Conservation (phyloP, 2,113 vertebrate species). For the Tachycineta bicolor region DNA sequence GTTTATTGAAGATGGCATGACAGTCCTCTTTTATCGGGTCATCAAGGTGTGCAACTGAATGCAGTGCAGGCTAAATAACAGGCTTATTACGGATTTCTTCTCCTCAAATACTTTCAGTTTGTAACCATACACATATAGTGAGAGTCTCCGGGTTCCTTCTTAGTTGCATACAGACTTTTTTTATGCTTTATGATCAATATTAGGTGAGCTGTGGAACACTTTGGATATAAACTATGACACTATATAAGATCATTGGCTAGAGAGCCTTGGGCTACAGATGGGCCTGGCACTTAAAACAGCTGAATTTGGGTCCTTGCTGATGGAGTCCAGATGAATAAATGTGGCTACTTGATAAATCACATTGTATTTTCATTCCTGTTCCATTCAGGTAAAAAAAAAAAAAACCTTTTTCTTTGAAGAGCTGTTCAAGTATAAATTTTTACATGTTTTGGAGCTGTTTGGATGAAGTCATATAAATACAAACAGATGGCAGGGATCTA, state of each 20-base stretch:
- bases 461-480: conserved; percentile 13
- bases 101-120: neutral
- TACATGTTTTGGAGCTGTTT: neutral
- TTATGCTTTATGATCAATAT: neutral
- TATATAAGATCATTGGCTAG: neutral
- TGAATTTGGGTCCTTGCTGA: neutral
- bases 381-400: neutral
- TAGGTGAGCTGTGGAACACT: neutral
- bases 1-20: neutral
- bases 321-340: neutral
- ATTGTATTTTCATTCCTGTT: neutral
- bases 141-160: neutral
- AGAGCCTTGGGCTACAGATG: neutral
- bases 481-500: conserved; percentile 33
- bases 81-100: neutral
- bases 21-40: neutral
- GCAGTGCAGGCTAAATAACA: neutral
- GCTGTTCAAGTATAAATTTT: neutral
- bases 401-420: neutral
- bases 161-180: neutral
- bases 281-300: neutral
- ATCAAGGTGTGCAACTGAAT: conserved; percentile 21
- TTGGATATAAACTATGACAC: neutral
- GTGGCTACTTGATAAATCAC: neutral
- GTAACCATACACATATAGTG: neutral